phyloP scores from a whole-genome alignment of 2,797 vertebrate genomes.

The Mastacembelus armatus region DNA sequence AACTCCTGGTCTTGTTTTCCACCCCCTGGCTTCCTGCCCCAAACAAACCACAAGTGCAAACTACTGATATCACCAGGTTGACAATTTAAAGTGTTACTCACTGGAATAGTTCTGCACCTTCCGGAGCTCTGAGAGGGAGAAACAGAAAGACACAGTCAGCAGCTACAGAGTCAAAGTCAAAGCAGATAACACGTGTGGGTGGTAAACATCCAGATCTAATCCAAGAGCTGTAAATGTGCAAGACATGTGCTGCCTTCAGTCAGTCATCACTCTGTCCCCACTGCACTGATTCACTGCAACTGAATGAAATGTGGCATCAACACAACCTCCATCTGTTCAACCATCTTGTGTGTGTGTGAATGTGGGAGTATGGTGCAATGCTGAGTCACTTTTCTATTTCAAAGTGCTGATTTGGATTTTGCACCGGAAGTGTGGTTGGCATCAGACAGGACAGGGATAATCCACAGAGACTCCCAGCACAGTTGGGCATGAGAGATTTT shows the following conservation, averaged over 20 bases:
- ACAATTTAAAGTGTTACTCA: conserved; percentile 57
- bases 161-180: conserved; percentile 40
- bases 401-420: conserved; percentile 31
- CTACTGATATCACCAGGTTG: background rate
- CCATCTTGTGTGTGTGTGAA: conserved; percentile 48
- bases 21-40: too few species aligned
- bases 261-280: too few species aligned
- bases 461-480: background rate
- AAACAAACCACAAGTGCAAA: background rate
- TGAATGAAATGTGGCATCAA: conserved; percentile 39
- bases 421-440: conserved; percentile 9
- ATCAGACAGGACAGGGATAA: background rate
- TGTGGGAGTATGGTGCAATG: conserved; percentile 21
- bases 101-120: conserved; percentile 86
- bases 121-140: conserved; percentile 76
- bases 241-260: conserved; percentile 69
- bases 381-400: conserved; percentile 67
- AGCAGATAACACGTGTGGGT: conserved; percentile 47
- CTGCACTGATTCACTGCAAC: conserved; percentile 19
- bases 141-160: background rate
- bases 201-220: conserved; percentile 49
- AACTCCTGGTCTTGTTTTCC: too few species aligned
- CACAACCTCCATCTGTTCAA: conserved; percentile 60
- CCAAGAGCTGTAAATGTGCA: conserved; percentile 36
- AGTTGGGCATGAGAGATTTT: background rate